A percentile compares a stretch with the other conserved stretches of the same genome.
Conservation (phyloP, 2,113 vertebrate genomes). For the Eupsittula cactorum region DNA sequence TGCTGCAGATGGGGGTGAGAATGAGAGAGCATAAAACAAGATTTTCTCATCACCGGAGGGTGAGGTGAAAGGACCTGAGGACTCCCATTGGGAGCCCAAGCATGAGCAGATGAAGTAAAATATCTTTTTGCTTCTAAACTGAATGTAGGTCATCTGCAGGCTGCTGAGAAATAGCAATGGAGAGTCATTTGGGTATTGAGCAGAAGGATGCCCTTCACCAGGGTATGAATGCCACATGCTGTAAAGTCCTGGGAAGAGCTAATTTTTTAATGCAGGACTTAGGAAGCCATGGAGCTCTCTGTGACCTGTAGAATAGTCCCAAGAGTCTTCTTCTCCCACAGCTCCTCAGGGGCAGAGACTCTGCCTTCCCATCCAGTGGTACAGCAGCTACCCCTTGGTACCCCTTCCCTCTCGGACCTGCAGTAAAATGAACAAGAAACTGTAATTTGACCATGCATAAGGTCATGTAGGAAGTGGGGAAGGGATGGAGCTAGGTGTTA, state of each 20-base stretch:
- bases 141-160: not conserved
- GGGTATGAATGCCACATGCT: fast-evolving
- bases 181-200: not conserved
- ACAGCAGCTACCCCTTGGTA: not conserved
- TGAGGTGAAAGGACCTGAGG: not conserved
- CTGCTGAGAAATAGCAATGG: not conserved
- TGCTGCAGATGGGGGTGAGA: not conserved
- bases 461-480: not conserved
- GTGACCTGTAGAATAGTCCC: not conserved
- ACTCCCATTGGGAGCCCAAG: not conserved
- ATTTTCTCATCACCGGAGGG: not conserved
- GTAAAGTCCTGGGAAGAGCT: not conserved
- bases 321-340: not conserved
- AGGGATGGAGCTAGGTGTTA: not conserved
- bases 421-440: not conserved
- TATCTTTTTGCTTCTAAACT: not conserved
- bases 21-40: not conserved
- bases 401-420: not conserved
- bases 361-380: not conserved
- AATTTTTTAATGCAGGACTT: not conserved
- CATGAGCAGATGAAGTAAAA: not conserved
- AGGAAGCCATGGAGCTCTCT: not conserved
- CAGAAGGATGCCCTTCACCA: not conserved
- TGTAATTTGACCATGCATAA: not conserved
- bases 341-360: not conserved